Conservation (phyloP, 2,113 vertebrate genomes). For the Euleptes europaea region DNA sequence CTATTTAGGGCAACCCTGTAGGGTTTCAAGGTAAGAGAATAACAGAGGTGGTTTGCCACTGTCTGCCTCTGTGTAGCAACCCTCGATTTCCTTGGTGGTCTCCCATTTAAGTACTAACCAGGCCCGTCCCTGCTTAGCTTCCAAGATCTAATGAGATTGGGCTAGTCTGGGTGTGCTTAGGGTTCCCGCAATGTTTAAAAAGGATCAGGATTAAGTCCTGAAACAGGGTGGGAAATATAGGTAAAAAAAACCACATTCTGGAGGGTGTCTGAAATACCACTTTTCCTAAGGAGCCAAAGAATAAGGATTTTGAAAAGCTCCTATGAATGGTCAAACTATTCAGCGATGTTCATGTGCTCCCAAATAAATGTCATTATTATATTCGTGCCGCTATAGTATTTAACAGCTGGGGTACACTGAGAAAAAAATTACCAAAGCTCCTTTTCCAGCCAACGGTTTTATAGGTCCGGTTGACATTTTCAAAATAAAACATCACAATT, state of each 20-base stretch:
- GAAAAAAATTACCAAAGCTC: background rate
- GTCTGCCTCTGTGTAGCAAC: too few relatives aligned
- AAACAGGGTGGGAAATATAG: background rate
- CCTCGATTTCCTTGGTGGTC: too few relatives aligned
- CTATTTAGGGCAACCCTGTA: too few relatives aligned
- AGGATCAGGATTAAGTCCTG: background rate
- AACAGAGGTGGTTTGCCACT: too few relatives aligned
- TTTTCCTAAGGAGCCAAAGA: background rate
- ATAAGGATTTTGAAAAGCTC: background rate
- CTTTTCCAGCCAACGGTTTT: background rate
- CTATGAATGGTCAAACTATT: background rate
- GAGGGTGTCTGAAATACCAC: background rate
- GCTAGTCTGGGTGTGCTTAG: too few relatives aligned
- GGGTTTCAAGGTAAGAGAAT: too few relatives aligned
- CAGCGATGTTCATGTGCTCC: slow-evolving; percentile 47
- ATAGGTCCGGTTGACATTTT: slow-evolving; percentile 10
- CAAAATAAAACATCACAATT: slow-evolving; percentile 14
- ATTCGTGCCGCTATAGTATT: background rate
- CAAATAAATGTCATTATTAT: slow-evolving; percentile 24
- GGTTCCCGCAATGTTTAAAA: background rate
- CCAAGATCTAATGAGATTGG: too few relatives aligned
- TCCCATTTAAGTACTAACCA: too few relatives aligned
- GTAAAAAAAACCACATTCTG: background rate
- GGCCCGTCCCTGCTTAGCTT: too few relatives aligned
- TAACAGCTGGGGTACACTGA: background rate